Evolutionary conservation across 2,797 vertebrate genomes (phyloP).

Genomic region (Mastacembelus armatus): DNA sequence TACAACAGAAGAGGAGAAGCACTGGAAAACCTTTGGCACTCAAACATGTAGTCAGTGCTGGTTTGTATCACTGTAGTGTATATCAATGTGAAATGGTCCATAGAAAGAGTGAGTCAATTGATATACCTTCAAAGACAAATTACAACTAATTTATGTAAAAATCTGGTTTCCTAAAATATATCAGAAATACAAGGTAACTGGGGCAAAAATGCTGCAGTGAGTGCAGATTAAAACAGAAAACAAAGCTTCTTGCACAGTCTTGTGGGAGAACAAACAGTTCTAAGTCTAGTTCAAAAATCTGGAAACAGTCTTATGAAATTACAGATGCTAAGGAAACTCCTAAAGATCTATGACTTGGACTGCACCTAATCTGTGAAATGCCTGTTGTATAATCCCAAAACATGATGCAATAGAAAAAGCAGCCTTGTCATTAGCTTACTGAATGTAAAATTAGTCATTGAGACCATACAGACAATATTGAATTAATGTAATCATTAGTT

Average conservation of each 20-base stretch:
- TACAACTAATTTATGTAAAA: too few species aligned
- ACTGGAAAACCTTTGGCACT: constrained; percentile 13
- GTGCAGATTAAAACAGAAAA: not conserved
- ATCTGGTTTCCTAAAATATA: too few species aligned
- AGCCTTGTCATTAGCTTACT: constrained; percentile 46
- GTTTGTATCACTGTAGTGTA: constrained; percentile 20
- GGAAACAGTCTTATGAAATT: too few species aligned
- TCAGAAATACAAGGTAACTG: not conserved
- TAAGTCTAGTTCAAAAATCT: too few species aligned
- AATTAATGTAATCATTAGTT: constrained; percentile 22
- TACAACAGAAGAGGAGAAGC: constrained; percentile 30
- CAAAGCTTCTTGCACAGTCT: too few species aligned
- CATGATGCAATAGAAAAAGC: constrained; percentile 20
- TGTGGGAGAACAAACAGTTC: too few species aligned
- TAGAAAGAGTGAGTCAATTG: not conserved
- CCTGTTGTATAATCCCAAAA: constrained; percentile 7
- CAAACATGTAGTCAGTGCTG: constrained; percentile 1
- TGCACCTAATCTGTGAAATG: constrained; percentile 11
- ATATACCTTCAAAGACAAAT: not conserved
- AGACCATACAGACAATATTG: constrained; percentile 10
- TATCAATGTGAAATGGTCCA: constrained; percentile 3
- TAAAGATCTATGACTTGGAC: not conserved
- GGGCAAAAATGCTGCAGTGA: not conserved
- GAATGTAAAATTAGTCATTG: constrained; percentile 59
- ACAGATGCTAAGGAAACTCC: not conserved